Evolutionary conservation across 2,113 vertebrate genomes (phyloP).

Genomic region (Sturnira hondurensis): DNA sequence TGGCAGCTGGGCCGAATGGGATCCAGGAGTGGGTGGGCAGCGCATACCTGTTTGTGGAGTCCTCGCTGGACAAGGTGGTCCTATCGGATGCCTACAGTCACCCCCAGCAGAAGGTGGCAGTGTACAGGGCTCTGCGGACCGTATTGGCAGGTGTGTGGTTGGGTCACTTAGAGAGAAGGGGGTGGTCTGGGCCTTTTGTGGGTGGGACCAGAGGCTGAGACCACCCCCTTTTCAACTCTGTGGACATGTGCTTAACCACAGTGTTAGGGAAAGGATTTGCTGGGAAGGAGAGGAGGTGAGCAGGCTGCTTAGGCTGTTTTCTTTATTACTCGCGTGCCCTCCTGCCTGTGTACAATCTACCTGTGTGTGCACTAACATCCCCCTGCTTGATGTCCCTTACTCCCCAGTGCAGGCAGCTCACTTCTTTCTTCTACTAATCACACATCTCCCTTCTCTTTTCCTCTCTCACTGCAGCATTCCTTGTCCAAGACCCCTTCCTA

Average conservation of each 20-base stretch:
- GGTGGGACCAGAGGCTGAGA: background rate
- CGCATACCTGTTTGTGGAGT: constrained; percentile 91
- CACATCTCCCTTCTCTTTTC: background rate
- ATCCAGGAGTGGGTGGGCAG: constrained; percentile 88
- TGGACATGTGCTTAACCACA: background rate
- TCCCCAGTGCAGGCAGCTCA: background rate
- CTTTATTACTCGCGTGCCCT: background rate
- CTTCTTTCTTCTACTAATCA: constrained; percentile 45
- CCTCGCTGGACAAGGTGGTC: constrained; percentile 78
- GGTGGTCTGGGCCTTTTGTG: background rate
- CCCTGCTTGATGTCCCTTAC: background rate
- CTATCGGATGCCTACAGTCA: constrained; percentile 88
- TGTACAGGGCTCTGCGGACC: constrained; percentile 91
- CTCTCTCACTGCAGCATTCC: constrained; percentile 48
- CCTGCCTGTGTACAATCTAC: background rate
- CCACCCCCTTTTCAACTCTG: background rate
- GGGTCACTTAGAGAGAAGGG: background rate
- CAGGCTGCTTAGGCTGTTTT: background rate
- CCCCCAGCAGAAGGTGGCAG: constrained; percentile 81
- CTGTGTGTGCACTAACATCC: background rate
- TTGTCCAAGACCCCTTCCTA: constrained; percentile 24
- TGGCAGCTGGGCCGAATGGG: constrained; percentile 72
- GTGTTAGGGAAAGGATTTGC: background rate
- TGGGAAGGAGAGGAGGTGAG: background rate
- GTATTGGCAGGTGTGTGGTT: constrained; percentile 87